These are phyloP conservation scores for Cheumatopsyche charites DNA, from an alignment of 1,140 invertebrate species.

Conservation along the genomic window DNA sequence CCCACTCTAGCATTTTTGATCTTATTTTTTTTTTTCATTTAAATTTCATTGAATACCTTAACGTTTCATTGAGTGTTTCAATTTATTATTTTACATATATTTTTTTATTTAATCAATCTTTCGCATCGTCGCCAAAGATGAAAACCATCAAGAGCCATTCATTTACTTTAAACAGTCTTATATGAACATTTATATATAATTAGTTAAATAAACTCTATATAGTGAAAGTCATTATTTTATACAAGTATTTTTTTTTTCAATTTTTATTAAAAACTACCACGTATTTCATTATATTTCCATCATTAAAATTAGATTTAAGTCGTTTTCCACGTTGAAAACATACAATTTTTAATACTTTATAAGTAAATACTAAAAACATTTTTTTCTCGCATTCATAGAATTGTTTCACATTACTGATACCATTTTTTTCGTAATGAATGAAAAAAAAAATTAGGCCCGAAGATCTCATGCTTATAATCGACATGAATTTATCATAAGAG, in stretches of 20 bases:
- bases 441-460: slow-evolving; percentile 15
- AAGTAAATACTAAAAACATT: slow-evolving; percentile 6
- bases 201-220: slow-evolving; percentile 22
- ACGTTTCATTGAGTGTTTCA: not conserved
- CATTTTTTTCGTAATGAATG: not conserved
- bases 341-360: not conserved
- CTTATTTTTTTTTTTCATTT: not conserved
- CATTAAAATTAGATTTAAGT: slow-evolving; percentile 16
- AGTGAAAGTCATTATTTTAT: slow-evolving; percentile 29
- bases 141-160: slow-evolving; percentile 12
- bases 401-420: not conserved
- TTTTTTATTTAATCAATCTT: slow-evolving; percentile 18
- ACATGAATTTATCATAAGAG: slow-evolving; percentile 22
- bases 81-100: slow-evolving; percentile 1
- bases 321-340: slow-evolving; percentile 24
- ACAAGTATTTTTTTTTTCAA: slow-evolving; percentile 15
- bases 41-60: slow-evolving; percentile 1
- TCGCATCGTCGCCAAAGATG: not conserved
- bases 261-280: slow-evolving; percentile 31
- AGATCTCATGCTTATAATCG: not conserved
- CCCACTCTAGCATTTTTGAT: not conserved
- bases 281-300: slow-evolving; percentile 26
- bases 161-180: slow-evolving; percentile 38
- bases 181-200: slow-evolving; percentile 37
- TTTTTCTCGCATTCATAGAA: not conserved